These are phyloP conservation scores for Thaleichthys pacificus DNA, from an alignment of 2,797 vertebrate species.

Conservation along the genomic window DNA sequence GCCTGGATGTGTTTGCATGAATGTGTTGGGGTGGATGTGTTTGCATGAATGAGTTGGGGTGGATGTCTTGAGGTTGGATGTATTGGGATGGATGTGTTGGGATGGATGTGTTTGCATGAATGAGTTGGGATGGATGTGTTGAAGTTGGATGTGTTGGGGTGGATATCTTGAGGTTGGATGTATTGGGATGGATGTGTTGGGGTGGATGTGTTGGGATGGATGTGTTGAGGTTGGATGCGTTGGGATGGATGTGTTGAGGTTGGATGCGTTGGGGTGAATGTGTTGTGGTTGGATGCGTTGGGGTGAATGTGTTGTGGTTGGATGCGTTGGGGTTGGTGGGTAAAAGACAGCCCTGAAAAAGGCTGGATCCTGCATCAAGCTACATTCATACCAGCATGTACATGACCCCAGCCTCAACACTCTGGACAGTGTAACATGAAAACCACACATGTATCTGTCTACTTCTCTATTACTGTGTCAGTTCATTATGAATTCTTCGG, in stretches of 20 bases:
- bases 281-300: no score
- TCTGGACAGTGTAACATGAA: neutral
- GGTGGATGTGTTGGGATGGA: no score
- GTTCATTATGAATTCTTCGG: neutral
- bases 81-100: no score
- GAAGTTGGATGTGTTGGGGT: neutral
- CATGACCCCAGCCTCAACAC: conserved; percentile 17
- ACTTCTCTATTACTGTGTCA: neutral
- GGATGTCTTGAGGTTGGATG: neutral
- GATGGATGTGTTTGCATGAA: no score
- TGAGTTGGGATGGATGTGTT: neutral
- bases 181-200: no score
- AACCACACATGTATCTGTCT: neutral
- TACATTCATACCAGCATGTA: conserved; percentile 43
- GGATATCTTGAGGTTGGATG: neutral
- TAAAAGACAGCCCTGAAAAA: neutral
- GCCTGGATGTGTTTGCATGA: neutral
- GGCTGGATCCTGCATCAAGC: neutral
- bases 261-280: no score
- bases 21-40: neutral
- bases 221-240: no score
- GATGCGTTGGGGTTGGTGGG: neutral
- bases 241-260: no score
- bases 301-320: neutral
- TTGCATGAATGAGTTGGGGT: neutral